Evolutionary conservation across 2,113 vertebrate genomes (phyloP), one percentile per base, ranked within the genome.

Genomic region (Menidia beryllina): DNA sequence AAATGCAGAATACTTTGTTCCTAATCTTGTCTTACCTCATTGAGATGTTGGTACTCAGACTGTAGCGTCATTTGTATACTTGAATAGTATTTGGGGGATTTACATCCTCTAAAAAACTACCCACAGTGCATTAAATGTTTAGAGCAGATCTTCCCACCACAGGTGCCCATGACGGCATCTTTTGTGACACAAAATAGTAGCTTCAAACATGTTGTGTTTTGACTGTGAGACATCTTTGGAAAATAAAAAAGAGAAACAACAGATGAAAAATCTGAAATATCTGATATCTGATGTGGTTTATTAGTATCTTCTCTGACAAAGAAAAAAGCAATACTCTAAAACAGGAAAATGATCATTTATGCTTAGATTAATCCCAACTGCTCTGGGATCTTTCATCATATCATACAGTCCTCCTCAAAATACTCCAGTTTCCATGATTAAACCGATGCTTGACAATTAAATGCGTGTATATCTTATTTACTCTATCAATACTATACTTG

Each of bases 121-220:
- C 41, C 14, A 19, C 8, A 19, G 14, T 43, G 12, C 17, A 7
- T n/a, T n/a, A n/a, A n/a, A n/a, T 45, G 39, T 41, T 45, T 45
- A n/a, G n/a, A 19, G 41, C n/a, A n/a, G 19, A 26, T 17, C 21
- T 25, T 51, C 38, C 23, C 0, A 3, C 34, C 50, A 60, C 26
- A 3, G 21, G 43, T 14, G 4, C 21, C 26, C 1, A 0, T 26
- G 21, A 13, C 43, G 34, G 24, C 59, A 65, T 17, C 15, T 69
- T 51, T 30, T 23, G 27, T 56, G 55, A 69, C 30, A 65, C 66
- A 60, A 17, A 8, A 34, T 10, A 34, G 30, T 34, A 45, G 41
- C 41, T 45, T 5, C 41, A 13, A 55, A 62, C 25, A 64, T 64
- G 20, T 50, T 5, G 14, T 17, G 34, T 15, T 26, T 17, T 19